These are phyloP conservation scores for Ochropacha duplaris DNA, from an alignment of 2,888 invertebrate species.

Conservation along the genomic window DNA sequence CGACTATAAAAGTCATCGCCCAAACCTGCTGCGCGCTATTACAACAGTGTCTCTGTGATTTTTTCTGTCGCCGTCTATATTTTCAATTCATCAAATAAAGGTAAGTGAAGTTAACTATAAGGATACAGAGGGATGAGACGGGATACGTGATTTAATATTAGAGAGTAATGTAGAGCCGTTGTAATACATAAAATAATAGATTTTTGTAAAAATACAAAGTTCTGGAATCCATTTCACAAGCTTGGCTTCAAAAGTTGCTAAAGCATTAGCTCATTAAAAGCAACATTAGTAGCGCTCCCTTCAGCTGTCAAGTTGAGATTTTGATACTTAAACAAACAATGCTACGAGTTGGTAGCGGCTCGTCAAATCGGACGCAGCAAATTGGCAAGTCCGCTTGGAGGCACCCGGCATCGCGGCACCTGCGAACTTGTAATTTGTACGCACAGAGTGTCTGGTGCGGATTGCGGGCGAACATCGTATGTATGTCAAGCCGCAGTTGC, in stretches of 20 bases:
- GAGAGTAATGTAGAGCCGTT: background rate
- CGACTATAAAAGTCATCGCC: constrained; percentile 74
- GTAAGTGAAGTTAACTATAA: constrained; percentile 66
- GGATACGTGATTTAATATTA: constrained; percentile 25
- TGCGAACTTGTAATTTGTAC: constrained; percentile 44
- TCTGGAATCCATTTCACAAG: background rate
- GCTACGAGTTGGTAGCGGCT: constrained; percentile 32
- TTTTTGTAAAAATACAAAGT: background rate
- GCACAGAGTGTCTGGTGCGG: constrained; percentile 41
- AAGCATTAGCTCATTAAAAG: background rate
- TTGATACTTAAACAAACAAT: constrained; percentile 35
- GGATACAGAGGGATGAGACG: constrained; percentile 52
- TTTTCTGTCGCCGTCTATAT: constrained; percentile 74
- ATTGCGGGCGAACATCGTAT: constrained; percentile 57
- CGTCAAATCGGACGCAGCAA: constrained; percentile 43
- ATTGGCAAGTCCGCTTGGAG: constrained; percentile 29
- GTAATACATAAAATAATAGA: too few relatives aligned
- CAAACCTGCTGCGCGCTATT: constrained; percentile 80
- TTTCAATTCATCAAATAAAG: constrained; percentile 64
- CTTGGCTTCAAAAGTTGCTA: background rate
- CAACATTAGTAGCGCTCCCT: constrained; percentile 22
- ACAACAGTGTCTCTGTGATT: constrained; percentile 81
- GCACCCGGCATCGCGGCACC: too few relatives aligned
- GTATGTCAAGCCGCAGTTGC: constrained; percentile 75
- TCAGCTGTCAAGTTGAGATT: constrained; percentile 29